These are phyloP conservation scores for Sebastiscus tertius DNA, from an alignment of 2,797 vertebrate species.

Conservation along the genomic window DNA sequence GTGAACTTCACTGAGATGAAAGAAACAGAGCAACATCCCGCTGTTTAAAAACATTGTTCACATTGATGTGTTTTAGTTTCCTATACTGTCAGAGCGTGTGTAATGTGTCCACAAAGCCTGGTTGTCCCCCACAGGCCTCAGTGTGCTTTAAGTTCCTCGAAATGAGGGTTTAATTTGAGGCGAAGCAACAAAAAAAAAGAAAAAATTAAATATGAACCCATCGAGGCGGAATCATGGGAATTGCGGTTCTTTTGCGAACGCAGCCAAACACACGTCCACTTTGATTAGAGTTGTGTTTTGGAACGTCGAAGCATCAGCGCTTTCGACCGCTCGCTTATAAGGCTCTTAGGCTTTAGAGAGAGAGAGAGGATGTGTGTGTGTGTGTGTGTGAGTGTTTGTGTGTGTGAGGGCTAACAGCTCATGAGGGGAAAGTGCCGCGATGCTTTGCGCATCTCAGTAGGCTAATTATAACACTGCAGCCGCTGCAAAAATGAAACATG, in stretches of 20 bases:
- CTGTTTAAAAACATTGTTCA: constrained; percentile 14
- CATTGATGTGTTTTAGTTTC: not conserved
- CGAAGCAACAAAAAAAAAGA: constrained; percentile 34
- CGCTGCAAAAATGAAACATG: constrained; percentile 64
- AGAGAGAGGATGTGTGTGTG: not conserved
- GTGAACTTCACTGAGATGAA: constrained; percentile 27
- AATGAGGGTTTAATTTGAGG: constrained; percentile 61
- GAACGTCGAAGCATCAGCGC: constrained; percentile 56
- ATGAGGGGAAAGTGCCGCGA: constrained; percentile 35
- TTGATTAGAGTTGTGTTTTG: constrained; percentile 68
- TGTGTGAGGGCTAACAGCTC: constrained; percentile 45
- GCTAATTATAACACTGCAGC: constrained; percentile 74
- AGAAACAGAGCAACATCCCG: not conserved
- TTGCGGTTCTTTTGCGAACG: constrained; percentile 51
- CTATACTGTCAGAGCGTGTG: not conserved
- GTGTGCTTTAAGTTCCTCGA: constrained; percentile 21
- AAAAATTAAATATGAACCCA: constrained; percentile 11
- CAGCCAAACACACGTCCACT: constrained; percentile 65
- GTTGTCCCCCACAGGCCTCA: not conserved
- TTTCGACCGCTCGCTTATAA: constrained; percentile 36
- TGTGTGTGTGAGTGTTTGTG: constrained; percentile 10
- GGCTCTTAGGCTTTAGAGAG: constrained; percentile 11
- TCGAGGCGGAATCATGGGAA: constrained; percentile 55
- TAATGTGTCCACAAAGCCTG: not conserved
- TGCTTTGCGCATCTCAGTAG: constrained; percentile 53